A percentile compares a stretch with the other conserved stretches of the same genome.
Evolutionary conservation across 2,888 invertebrate species (phyloP).

Genomic region (Dilophus febrilis): DNA sequence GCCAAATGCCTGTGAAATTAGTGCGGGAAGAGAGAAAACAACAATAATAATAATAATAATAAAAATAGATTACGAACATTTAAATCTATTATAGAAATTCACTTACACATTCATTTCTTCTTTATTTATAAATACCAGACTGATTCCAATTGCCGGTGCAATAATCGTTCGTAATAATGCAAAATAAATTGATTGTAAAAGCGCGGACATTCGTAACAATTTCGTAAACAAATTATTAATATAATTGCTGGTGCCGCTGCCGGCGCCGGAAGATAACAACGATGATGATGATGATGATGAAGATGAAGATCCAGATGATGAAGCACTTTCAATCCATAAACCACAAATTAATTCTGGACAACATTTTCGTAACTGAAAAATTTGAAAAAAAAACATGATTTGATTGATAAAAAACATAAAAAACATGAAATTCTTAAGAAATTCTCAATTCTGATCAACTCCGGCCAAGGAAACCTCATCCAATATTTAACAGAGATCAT

Average conservation of each 20-base stretch:
- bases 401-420: not conserved
- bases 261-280: too few species aligned
- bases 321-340: slow-evolving; percentile 27
- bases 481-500: too few species aligned
- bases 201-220: slow-evolving; percentile 26
- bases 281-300: too few species aligned
- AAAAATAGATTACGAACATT: not conserved
- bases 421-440: too few species aligned
- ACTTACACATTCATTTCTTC: slow-evolving; percentile 30
- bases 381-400: not conserved
- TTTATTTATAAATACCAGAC: slow-evolving; percentile 28
- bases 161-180: slow-evolving; percentile 28
- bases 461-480: too few species aligned
- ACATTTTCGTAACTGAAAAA: slow-evolving; percentile 23
- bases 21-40: not conserved
- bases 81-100: too few species aligned
- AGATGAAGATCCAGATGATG: too few species aligned
- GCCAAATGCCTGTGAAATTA: slow-evolving; percentile 23
- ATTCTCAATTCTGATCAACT: too few species aligned
- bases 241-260: slow-evolving; percentile 5
- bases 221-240: slow-evolving; percentile 6
- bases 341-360: slow-evolving; percentile 28
- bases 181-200: slow-evolving; percentile 28
- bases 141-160: slow-evolving; percentile 28
- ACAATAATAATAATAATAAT: not conserved